Percentiles rank a stretch among this genome's conserved stretches.
Evolutionary conservation across 2,888 invertebrate species (phyloP).

Genomic region (Esperia sulphurella): DNA sequence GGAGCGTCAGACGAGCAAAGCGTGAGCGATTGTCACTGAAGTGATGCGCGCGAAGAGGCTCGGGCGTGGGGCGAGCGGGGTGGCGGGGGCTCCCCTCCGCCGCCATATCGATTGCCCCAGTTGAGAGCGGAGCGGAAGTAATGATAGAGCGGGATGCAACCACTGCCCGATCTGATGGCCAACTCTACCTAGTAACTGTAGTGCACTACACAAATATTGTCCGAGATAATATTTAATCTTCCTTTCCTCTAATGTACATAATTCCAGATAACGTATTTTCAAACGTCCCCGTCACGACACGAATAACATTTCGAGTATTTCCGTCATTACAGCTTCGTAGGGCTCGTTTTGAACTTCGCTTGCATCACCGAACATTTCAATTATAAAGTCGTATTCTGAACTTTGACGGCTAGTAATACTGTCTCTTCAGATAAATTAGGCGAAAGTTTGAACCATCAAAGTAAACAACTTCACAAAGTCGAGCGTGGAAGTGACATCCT

Average conservation of each 20-base stretch:
- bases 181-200: constrained; percentile 61
- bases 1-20: constrained; percentile 36
- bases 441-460: constrained; percentile 68
- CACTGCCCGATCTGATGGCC: constrained; percentile 69
- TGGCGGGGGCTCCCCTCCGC: constrained; percentile 36
- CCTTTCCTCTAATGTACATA: constrained; percentile 43
- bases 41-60: constrained; percentile 62
- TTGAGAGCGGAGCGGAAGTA: constrained; percentile 79
- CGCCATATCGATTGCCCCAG: constrained; percentile 82
- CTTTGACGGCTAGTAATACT: constrained; percentile 27
- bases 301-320: background rate
- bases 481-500: constrained; percentile 75
- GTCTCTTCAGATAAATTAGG: constrained; percentile 53
- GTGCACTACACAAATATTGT: constrained; percentile 72
- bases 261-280: constrained; percentile 28
- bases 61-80: constrained; percentile 41
- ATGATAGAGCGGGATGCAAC: constrained; percentile 78
- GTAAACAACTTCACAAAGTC: constrained; percentile 74
- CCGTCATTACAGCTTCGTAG: background rate
- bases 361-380: constrained; percentile 12
- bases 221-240: constrained; percentile 66
- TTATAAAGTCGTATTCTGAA: constrained; percentile 25
- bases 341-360: constrained; percentile 9
- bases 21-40: constrained; percentile 73
- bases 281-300: constrained; percentile 11